Conservation (phyloP, 2,888 invertebrate genomes). For the Cryptus armator region DNA sequence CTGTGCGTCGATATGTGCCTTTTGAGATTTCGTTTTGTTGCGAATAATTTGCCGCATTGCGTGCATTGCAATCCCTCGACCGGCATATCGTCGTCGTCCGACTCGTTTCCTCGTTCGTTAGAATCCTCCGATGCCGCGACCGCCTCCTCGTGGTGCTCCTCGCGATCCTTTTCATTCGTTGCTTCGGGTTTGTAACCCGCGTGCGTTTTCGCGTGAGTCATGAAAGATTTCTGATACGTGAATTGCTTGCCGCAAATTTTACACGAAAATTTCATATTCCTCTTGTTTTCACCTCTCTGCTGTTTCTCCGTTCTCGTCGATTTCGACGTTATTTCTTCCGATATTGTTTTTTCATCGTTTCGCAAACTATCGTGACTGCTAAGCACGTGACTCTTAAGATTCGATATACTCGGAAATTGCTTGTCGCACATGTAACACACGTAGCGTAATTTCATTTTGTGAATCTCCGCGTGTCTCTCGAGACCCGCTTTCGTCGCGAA, state of each 20-base stretch:
- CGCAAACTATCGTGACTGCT: slow-evolving; percentile 70
- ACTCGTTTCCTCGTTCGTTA: slow-evolving; percentile 69
- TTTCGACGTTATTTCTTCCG: slow-evolving; percentile 13
- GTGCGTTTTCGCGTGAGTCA: slow-evolving; percentile 79
- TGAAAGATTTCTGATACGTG: slow-evolving; percentile 80
- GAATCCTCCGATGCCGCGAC: slow-evolving; percentile 34
- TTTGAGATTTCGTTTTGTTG: slow-evolving; percentile 81
- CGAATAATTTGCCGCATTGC: slow-evolving; percentile 81
- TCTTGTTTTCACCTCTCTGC: slow-evolving; percentile 62
- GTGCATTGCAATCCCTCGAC: slow-evolving; percentile 80
- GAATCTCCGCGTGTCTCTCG: slow-evolving; percentile 76
- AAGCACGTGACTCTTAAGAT: slow-evolving; percentile 77
- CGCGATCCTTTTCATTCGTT: slow-evolving; percentile 58
- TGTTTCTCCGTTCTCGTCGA: slow-evolving; percentile 38
- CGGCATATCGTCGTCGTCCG: slow-evolving; percentile 74
- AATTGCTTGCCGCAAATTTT: slow-evolving; percentile 81
- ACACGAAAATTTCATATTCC: slow-evolving; percentile 76
- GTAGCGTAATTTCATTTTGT: slow-evolving; percentile 77
- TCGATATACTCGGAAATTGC: slow-evolving; percentile 75
- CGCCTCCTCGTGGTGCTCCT: slow-evolving; percentile 12
- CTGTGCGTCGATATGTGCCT: slow-evolving; percentile 81
- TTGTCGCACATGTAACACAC: slow-evolving; percentile 80
- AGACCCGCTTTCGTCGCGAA: slow-evolving; percentile 76
- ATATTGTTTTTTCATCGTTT: slow-evolving; percentile 50
- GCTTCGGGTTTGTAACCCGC: slow-evolving; percentile 73